phyloP scores from a whole-genome alignment of 2,888 invertebrate species.

The Cylindroiulus punctatus region DNA sequence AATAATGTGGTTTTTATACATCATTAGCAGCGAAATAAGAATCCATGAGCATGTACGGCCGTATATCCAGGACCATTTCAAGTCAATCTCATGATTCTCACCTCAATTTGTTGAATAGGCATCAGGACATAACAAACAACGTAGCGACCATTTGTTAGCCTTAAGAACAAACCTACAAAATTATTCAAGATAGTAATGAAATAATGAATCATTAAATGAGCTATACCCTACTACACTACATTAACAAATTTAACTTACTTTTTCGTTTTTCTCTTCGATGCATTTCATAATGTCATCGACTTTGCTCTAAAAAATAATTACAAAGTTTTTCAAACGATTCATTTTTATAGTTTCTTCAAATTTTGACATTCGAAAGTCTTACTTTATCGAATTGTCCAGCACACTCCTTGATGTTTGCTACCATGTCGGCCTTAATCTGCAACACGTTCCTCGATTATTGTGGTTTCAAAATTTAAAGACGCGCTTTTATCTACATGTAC shows the following conservation, averaged over 20 bases:
- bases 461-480: neutral
- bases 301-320: neutral
- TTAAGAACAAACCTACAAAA: neutral
- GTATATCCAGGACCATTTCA: neutral
- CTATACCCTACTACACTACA: too few relatives aligned
- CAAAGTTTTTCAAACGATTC: neutral
- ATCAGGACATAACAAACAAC: neutral
- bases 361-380: neutral
- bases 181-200: neutral
- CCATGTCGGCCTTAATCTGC: conserved; percentile 1
- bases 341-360: neutral
- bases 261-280: conserved; percentile 8
- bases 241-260: conserved; percentile 16
- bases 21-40: neutral
- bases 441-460: too few relatives aligned
- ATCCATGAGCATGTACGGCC: too few relatives aligned
- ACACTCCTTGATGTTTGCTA: conserved; percentile 30
- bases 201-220: neutral
- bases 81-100: neutral
- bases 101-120: neutral
- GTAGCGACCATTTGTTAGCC: neutral
- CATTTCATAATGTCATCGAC: neutral
- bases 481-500: neutral
- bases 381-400: conserved; percentile 21
- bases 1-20: neutral